Percentiles rank a stretch among this genome's conserved stretches.
Evolutionary conservation across 2,888 invertebrate species (phyloP).

Genomic region (Crossocerus cetratus): DNA sequence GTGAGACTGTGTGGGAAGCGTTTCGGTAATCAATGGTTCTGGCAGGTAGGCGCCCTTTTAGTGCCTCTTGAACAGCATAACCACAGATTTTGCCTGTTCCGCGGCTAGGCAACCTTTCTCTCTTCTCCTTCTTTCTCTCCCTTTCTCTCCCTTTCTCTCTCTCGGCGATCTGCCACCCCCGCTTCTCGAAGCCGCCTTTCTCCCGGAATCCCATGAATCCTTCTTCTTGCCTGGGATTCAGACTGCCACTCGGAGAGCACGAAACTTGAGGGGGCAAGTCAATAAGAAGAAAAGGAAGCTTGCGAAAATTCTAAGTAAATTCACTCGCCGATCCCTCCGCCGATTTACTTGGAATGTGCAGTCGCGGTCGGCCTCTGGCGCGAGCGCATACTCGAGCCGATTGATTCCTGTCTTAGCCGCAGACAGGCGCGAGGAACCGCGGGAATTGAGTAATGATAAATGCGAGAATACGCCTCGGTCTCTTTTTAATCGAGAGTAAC

Average conservation of each 20-base stretch:
- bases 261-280: slow-evolving; percentile 8
- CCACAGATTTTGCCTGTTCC: slow-evolving; percentile 62
- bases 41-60: slow-evolving; percentile 74
- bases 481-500: slow-evolving; percentile 44
- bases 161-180: slow-evolving; percentile 24
- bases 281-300: neutral
- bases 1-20: slow-evolving; percentile 74
- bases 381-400: too few relatives aligned
- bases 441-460: slow-evolving; percentile 44
- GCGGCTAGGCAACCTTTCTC: slow-evolving; percentile 58
- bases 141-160: too few relatives aligned
- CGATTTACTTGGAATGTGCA: too few relatives aligned
- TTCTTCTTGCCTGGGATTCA: slow-evolving; percentile 26
- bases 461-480: slow-evolving; percentile 47
- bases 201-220: slow-evolving; percentile 26
- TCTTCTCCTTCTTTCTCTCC: slow-evolving; percentile 9
- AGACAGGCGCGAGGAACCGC: neutral
- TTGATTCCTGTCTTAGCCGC: too few relatives aligned
- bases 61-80: slow-evolving; percentile 66
- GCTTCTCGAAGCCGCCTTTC: slow-evolving; percentile 37
- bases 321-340: too few relatives aligned
- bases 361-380: too few relatives aligned
- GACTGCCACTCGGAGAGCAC: slow-evolving; percentile 27
- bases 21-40: slow-evolving; percentile 76
- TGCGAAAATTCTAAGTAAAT: too few relatives aligned